Evolutionary conservation across 1,140 invertebrate species (phyloP).

Genomic region (Lucilia cuprina): DNA sequence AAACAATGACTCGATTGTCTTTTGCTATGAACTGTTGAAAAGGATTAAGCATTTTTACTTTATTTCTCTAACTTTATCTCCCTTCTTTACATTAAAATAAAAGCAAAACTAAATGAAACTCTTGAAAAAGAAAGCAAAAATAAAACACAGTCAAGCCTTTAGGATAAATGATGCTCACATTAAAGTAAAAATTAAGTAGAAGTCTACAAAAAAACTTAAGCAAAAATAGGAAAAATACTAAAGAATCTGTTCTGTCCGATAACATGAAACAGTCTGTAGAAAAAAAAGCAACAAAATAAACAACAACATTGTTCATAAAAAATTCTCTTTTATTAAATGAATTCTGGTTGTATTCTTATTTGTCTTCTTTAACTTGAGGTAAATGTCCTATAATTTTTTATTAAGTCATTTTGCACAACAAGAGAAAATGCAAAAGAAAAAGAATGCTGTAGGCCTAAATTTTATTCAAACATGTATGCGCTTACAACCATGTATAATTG

Average conservation of each 20-base stretch:
- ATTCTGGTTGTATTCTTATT: neutral
- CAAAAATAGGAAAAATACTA: neutral
- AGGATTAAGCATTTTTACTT: neutral
- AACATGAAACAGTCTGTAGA: neutral
- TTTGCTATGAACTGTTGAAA: constrained; percentile 1
- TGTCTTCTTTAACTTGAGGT: neutral
- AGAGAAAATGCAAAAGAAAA: neutral
- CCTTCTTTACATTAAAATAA: neutral
- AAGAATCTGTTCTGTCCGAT: neutral
- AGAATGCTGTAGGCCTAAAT: neutral
- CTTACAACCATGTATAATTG: too few relatives aligned
- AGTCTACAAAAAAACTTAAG: neutral
- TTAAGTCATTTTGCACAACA: neutral
- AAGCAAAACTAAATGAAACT: constrained; percentile 1
- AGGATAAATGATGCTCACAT: constrained; percentile 6
- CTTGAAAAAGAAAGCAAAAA: neutral
- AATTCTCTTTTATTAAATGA: neutral
- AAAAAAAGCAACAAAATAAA: neutral
- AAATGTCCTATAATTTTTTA: constrained; percentile 11
- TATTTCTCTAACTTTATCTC: neutral
- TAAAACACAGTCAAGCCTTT: neutral
- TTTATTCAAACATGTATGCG: too few relatives aligned
- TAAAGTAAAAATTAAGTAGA: neutral
- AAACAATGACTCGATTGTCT: neutral
- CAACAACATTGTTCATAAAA: neutral